Percentiles rank a stretch among this genome's conserved stretches.
phyloP scores from a whole-genome alignment of 2,797 vertebrate species.

The Oophaga sylvatica region DNA sequence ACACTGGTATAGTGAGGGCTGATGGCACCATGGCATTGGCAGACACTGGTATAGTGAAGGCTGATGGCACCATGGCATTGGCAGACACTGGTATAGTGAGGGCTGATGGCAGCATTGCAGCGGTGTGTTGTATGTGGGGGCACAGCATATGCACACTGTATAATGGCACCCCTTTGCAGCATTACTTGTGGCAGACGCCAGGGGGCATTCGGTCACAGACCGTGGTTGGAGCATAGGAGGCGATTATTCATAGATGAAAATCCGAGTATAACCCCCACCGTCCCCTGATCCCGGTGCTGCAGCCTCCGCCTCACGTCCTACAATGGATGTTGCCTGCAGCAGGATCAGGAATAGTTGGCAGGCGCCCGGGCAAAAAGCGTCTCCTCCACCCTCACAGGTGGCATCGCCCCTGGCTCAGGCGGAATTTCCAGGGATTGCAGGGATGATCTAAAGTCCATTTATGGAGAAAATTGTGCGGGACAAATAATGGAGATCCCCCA shows the following conservation, averaged over 20 bases:
- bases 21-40: too few species aligned
- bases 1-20: too few species aligned
- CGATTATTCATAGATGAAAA: not conserved
- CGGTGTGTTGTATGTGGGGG: too few species aligned
- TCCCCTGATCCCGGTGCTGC: not conserved
- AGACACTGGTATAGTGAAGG: too few species aligned
- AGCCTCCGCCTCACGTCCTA: not conserved
- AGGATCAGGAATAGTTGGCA: conserved; percentile 1
- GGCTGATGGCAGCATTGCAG: too few species aligned
- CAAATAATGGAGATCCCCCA: not conserved
- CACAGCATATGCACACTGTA: not conserved
- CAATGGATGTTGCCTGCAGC: not conserved
- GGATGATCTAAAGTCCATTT: not conserved
- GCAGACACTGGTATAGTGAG: not conserved
- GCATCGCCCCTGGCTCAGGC: not conserved
- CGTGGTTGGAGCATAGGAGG: too few species aligned
- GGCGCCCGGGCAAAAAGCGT: not conserved
- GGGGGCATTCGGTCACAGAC: not conserved
- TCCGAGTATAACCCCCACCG: not conserved
- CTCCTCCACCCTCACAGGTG: conserved; percentile 4
- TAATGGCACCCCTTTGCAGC: not conserved
- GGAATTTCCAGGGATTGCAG: conserved; percentile 14
- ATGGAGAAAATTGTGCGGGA: not conserved
- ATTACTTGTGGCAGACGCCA: not conserved
- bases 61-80: not conserved